A percentile compares a stretch with the other conserved stretches of the same genome.
These are phyloP conservation scores for Xenopus borealis DNA, from an alignment of 2,113 vertebrate genomes.

Conservation along the genomic window DNA sequence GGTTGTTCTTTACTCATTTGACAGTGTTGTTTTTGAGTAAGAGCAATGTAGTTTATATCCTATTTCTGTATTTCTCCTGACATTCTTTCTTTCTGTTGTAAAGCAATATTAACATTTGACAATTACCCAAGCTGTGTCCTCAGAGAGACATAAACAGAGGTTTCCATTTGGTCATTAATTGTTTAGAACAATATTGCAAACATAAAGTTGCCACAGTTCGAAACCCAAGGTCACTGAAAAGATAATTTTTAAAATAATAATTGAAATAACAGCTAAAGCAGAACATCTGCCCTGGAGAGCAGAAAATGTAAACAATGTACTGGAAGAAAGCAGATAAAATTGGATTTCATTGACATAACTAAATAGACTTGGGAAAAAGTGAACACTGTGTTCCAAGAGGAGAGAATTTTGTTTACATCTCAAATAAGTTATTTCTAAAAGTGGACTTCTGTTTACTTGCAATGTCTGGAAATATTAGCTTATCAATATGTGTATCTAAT, in stretches of 20 bases:
- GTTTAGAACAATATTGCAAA: neutral
- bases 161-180: neutral
- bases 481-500: no score
- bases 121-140: neutral
- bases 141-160: neutral
- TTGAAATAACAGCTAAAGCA: neutral
- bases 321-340: neutral
- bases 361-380: neutral
- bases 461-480: no score
- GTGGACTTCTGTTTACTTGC: no score
- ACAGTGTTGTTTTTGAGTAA: no score
- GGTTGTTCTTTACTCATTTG: no score
- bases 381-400: neutral
- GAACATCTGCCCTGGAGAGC: constrained; percentile 7
- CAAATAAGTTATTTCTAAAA: neutral
- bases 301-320: neutral
- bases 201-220: neutral
- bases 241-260: neutral
- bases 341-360: neutral
- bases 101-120: neutral
- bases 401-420: neutral
- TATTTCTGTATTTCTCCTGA: no score
- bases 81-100: neutral
- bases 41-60: no score
- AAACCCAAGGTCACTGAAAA: constrained; percentile 10